These are phyloP conservation scores for Pristionchus japonicus DNA, from an alignment of 2,888 invertebrate genomes.

Conservation along the genomic window DNA sequence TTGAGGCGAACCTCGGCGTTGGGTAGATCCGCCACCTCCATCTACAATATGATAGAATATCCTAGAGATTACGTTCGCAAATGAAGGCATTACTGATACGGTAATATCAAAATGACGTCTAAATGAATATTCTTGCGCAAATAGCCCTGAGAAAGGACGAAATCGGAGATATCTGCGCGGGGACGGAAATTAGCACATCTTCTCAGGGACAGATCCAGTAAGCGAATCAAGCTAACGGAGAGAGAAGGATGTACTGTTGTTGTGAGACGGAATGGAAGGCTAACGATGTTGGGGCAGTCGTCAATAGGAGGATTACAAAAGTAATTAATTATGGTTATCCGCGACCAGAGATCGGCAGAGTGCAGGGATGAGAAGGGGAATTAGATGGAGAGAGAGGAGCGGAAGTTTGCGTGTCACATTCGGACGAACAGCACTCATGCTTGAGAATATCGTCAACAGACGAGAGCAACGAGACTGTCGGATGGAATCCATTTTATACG, in stretches of 20 bases:
- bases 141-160: neutral
- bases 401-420: too few species aligned
- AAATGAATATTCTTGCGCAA: neutral
- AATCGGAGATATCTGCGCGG: neutral
- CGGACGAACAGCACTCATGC: too few species aligned
- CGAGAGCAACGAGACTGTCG: neutral
- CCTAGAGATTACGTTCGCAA: too few species aligned
- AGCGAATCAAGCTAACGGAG: neutral
- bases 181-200: slow-evolving; percentile 9
- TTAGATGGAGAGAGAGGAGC: too few species aligned
- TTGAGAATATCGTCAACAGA: neutral
- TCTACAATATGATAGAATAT: too few species aligned
- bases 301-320: neutral
- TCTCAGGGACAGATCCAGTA: neutral
- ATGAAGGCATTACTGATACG: too few species aligned
- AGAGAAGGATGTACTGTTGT: neutral
- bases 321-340: neutral
- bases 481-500: slow-evolving; percentile 13
- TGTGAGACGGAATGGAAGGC: neutral
- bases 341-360: neutral
- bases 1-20: slow-evolving; percentile 44
- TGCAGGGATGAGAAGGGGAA: neutral
- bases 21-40: slow-evolving; percentile 28
- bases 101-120: neutral
- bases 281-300: neutral